Conservation (phyloP, 2,113 vertebrate genomes). For the Archilochus colubris region DNA sequence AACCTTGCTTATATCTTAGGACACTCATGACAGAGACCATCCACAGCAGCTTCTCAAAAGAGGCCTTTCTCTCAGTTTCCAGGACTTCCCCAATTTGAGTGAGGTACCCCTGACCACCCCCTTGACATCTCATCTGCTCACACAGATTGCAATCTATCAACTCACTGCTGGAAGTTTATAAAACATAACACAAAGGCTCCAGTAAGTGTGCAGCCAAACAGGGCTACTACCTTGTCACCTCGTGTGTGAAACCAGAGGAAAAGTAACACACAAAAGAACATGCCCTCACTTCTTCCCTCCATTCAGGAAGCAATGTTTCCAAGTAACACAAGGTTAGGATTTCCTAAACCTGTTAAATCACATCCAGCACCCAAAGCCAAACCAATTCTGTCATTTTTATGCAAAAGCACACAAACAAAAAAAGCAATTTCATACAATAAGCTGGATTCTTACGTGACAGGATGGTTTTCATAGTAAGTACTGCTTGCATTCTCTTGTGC, state of each 20-base stretch:
- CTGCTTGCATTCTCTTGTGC: constrained; percentile 89
- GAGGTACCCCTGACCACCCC: neutral
- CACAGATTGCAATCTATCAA: neutral
- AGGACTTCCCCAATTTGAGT: neutral
- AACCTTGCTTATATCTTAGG: neutral
- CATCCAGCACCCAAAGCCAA: neutral
- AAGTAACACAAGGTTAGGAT: neutral
- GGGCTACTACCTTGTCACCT: neutral
- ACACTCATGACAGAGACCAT: neutral
- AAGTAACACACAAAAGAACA: neutral
- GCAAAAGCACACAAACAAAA: neutral
- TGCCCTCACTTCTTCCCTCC: neutral
- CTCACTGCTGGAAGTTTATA: fast-evolving
- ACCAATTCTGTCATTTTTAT: neutral
- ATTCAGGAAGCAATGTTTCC: neutral
- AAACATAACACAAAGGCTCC: no score
- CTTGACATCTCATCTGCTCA: neutral
- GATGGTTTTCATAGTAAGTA: constrained; percentile 88
- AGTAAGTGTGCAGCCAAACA: neutral
- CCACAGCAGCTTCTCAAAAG: neutral
- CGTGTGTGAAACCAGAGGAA: neutral
- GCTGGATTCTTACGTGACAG: constrained; percentile 83
- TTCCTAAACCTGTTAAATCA: neutral
- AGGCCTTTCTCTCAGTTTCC: neutral
- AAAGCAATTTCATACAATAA: neutral